These are phyloP conservation scores for Timema cristinae DNA, from an alignment of 2,888 invertebrate genomes.

Conservation along the genomic window DNA sequence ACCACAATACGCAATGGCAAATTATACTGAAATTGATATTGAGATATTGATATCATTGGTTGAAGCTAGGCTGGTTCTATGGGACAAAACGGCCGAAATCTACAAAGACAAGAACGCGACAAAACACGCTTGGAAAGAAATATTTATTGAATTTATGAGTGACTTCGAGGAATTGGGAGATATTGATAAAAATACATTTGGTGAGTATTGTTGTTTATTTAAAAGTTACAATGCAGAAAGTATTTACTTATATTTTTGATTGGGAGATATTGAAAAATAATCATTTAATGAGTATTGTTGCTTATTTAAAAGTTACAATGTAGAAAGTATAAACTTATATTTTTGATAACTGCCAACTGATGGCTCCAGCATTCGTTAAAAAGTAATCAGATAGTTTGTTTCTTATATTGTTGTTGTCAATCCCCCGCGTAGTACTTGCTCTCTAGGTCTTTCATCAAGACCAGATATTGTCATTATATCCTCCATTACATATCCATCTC, in stretches of 20 bases:
- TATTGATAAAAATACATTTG: background rate
- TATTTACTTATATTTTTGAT: slow-evolving; percentile 16
- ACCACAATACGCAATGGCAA: background rate
- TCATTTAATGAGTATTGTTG: no score
- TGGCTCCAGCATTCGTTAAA: slow-evolving; percentile 22
- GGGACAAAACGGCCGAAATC: slow-evolving; percentile 10
- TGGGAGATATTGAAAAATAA: background rate
- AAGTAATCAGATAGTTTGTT: slow-evolving; percentile 29
- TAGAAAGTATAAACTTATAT: no score
- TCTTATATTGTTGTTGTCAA: slow-evolving; percentile 31
- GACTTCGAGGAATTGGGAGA: slow-evolving; percentile 13
- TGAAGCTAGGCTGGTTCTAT: slow-evolving; percentile 8
- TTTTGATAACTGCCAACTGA: slow-evolving; percentile 31
- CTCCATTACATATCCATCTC: slow-evolving; percentile 28
- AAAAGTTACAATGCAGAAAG: no score
- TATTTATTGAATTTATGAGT: background rate
- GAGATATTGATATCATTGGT: slow-evolving; percentile 6
- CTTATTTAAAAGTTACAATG: no score
- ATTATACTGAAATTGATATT: background rate
- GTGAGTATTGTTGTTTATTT: no score
- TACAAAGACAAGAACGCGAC: slow-evolving; percentile 15
- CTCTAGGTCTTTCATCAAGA: slow-evolving; percentile 29
- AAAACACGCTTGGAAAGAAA: slow-evolving; percentile 3
- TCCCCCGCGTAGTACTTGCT: slow-evolving; percentile 26
- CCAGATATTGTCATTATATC: slow-evolving; percentile 33